Evolutionary conservation across 2,113 vertebrate genomes (phyloP).

Genomic region (Brachyhypopomus gauderio): DNA sequence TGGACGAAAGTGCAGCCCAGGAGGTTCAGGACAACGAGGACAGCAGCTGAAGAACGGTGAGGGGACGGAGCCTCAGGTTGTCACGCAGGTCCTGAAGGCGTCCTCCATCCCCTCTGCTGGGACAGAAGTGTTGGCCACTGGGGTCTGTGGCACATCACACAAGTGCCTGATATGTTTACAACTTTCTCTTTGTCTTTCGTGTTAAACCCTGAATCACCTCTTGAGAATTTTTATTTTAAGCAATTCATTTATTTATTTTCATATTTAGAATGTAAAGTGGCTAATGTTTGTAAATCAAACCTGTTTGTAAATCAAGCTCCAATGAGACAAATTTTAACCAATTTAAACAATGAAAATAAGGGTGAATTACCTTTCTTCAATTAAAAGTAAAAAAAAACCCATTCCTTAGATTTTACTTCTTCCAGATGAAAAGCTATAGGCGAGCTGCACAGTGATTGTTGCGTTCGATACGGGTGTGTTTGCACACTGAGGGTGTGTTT

Average conservation of each 20-base stretch:
- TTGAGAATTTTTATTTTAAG: not conserved
- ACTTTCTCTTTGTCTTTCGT: not conserved
- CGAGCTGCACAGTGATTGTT: not conserved
- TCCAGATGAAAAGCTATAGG: not conserved
- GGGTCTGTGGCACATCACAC: not conserved
- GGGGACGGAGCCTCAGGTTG: no score
- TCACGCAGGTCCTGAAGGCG: not conserved
- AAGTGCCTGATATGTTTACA: not conserved
- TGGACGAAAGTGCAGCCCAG: conserved; percentile 70
- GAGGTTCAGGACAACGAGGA: conserved; percentile 67
- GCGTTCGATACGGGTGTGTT: not conserved
- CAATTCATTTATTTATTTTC: not conserved
- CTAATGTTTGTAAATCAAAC: not conserved
- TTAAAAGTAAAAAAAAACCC: not conserved
- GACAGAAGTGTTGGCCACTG: not conserved
- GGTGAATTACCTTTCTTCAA: conserved; percentile 28
- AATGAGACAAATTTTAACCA: not conserved
- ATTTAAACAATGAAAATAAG: not conserved
- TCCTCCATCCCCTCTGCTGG: not conserved
- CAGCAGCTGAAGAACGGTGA: conserved; percentile 58
- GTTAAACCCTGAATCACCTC: not conserved
- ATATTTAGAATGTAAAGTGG: not conserved
- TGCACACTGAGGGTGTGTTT: conserved; percentile 16
- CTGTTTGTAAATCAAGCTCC: not conserved
- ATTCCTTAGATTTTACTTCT: not conserved